These are phyloP conservation scores for Chiloscyllium punctatum DNA, from an alignment of 2,797 vertebrate genomes.

Conservation along the genomic window DNA sequence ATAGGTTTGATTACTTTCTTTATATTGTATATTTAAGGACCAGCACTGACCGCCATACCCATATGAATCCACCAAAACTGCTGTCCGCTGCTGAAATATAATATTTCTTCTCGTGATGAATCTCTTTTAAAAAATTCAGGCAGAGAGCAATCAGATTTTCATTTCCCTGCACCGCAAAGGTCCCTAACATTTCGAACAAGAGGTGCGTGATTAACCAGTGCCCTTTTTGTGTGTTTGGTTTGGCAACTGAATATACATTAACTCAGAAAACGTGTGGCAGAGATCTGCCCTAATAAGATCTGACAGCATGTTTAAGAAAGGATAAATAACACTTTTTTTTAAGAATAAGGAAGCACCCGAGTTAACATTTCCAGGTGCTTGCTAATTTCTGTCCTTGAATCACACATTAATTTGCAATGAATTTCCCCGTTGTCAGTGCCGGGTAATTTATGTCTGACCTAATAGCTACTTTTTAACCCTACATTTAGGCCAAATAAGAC, in stretches of 20 bases:
- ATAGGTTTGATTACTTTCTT: neutral
- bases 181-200: neutral
- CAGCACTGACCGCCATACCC: neutral
- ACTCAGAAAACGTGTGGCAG: neutral
- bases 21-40: neutral
- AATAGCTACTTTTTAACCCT: constrained; percentile 52
- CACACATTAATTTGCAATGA: constrained; percentile 32
- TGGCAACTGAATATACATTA: neutral
- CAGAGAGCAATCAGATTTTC: neutral
- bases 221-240: neutral
- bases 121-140: neutral
- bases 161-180: neutral
- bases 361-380: constrained; percentile 1
- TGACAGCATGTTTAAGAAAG: constrained; percentile 5
- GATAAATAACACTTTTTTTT: neutral
- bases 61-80: neutral
- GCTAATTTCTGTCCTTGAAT: constrained; percentile 30
- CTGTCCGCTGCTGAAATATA: neutral
- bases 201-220: neutral
- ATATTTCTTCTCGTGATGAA: neutral
- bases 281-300: neutral
- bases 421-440: neutral
- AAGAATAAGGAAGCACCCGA: neutral
- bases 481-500: constrained; percentile 51
- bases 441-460: constrained; percentile 52